Conservation (phyloP, 2,113 vertebrate species). For the Entosphenus tridentatus region DNA sequence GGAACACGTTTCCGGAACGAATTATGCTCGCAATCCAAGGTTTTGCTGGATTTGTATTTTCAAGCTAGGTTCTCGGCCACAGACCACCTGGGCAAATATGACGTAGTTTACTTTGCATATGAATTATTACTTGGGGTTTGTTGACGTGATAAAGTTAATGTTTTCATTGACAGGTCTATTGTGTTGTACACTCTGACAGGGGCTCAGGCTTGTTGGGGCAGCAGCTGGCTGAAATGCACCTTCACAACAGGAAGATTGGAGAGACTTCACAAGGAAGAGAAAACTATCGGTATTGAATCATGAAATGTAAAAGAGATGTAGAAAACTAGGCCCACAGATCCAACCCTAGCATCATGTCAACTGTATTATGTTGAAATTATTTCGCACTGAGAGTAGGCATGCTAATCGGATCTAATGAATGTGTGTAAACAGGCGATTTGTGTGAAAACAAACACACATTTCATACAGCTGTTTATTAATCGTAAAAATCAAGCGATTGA, state of each 20-base stretch:
- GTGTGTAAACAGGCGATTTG: neutral
- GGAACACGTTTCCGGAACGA: no score
- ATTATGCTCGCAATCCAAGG: no score
- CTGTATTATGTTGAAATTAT: neutral
- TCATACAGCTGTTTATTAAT: neutral
- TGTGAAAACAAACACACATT: neutral
- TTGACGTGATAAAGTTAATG: neutral
- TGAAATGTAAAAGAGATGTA: slow-evolving; percentile 5
- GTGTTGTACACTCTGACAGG: slow-evolving; percentile 18
- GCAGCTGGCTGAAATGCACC: slow-evolving; percentile 57
- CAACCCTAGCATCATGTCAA: neutral
- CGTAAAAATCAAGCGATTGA: no score
- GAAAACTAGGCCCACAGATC: no score
- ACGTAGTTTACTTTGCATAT: no score
- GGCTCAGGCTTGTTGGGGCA: slow-evolving; percentile 34
- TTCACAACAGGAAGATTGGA: slow-evolving; percentile 42
- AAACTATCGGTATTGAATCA: slow-evolving; percentile 41
- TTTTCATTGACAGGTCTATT: neutral
- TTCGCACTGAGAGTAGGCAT: neutral
- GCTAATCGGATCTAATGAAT: neutral
- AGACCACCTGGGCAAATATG: no score
- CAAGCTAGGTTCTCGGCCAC: no score
- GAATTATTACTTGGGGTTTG: no score
- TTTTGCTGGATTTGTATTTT: no score
- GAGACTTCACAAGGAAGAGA: slow-evolving; percentile 28